phyloP scores from a whole-genome alignment of 2,113 vertebrate species.

The Phylloscopus whistleri region DNA sequence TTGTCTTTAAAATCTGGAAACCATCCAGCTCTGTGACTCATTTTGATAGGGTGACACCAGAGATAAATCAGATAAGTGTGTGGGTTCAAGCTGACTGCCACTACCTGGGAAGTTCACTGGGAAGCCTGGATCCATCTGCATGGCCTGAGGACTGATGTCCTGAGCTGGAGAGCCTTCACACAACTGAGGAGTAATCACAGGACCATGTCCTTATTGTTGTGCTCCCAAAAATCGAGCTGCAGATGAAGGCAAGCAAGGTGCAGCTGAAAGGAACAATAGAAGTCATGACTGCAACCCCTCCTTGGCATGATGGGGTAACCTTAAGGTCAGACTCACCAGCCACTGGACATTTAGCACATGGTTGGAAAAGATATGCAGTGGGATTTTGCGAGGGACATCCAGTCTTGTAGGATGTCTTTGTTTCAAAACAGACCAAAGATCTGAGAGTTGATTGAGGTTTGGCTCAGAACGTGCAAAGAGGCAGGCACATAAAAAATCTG shows the following conservation, averaged over 20 bases:
- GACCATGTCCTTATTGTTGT: background rate
- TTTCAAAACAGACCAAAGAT: background rate
- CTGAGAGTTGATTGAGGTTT: background rate
- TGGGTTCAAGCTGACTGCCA: background rate
- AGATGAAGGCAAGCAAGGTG: background rate
- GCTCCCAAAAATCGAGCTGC: background rate
- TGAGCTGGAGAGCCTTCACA: background rate
- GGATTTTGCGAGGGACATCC: background rate
- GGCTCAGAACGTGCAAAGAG: background rate
- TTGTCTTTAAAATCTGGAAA: background rate
- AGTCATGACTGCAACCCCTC: background rate
- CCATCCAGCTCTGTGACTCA: background rate
- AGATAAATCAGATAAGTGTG: background rate
- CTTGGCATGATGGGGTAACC: background rate
- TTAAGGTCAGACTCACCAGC: background rate
- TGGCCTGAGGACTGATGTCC: background rate
- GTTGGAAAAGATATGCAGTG: background rate
- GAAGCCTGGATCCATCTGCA: background rate
- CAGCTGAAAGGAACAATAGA: background rate
- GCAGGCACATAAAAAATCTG: background rate
- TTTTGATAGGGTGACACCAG: background rate
- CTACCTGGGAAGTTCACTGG: background rate
- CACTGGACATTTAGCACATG: background rate
- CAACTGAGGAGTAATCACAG: background rate
- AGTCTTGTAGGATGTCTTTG: background rate